phyloP scores from a whole-genome alignment of 1,140 invertebrate genomes.

The Micrasema longulum region DNA sequence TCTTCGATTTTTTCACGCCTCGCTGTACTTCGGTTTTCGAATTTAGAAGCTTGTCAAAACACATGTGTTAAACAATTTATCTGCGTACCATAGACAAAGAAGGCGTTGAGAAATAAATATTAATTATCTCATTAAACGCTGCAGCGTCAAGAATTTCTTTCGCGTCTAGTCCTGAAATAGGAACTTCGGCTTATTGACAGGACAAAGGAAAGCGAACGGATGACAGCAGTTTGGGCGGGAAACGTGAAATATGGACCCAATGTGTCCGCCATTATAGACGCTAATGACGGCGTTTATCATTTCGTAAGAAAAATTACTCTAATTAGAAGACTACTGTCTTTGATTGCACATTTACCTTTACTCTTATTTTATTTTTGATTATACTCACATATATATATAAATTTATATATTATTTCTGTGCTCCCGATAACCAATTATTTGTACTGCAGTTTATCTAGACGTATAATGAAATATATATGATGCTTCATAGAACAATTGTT shows the following conservation, averaged over 20 bases:
- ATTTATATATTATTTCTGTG: no score
- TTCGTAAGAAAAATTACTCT: background rate
- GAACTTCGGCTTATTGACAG: conserved; percentile 36
- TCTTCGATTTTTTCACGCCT: no score
- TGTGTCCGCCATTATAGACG: conserved; percentile 3
- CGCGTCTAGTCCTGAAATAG: conserved; percentile 22
- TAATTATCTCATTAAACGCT: conserved; percentile 29
- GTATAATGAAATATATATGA: no score
- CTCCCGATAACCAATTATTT: no score
- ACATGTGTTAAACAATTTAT: no score
- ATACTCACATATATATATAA: no score
- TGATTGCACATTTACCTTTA: no score
- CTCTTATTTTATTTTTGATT: no score
- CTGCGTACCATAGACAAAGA: conserved; percentile 19
- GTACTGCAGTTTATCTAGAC: no score
- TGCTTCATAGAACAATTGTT: no score
- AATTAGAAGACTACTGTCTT: background rate
- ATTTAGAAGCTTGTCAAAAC: no score
- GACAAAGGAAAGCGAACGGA: conserved; percentile 33
- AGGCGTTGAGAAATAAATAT: conserved; percentile 38
- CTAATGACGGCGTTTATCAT: conserved; percentile 27
- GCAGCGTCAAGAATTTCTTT: background rate
- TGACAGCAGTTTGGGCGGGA: conserved; percentile 36
- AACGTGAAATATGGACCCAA: conserved; percentile 14
- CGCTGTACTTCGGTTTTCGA: no score